phyloP scores from a whole-genome alignment of 2,888 invertebrate genomes.

The Drosophila acutilabella region DNA sequence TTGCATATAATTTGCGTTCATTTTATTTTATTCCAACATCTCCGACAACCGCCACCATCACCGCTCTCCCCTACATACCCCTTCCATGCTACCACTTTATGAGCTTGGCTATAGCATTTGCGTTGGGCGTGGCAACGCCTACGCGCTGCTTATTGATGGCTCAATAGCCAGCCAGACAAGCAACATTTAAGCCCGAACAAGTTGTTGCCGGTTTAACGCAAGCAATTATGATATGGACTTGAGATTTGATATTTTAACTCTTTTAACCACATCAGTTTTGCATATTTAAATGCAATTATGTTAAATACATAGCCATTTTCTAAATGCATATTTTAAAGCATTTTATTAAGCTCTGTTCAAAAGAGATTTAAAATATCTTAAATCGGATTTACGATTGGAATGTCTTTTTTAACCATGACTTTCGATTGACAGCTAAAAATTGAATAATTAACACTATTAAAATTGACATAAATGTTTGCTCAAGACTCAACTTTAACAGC shows the following conservation, averaged over 20 bases:
- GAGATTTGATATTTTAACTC: not conserved
- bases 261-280: not conserved
- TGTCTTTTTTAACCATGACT: too few species aligned
- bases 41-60: not conserved
- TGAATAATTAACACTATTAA: too few species aligned
- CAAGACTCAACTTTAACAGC: not conserved
- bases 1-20: slow-evolving; percentile 84
- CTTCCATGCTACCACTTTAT: slow-evolving; percentile 35
- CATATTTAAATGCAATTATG: too few species aligned
- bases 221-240: slow-evolving; percentile 30
- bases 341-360: too few species aligned
- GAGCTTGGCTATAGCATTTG: slow-evolving; percentile 22
- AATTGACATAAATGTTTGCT: not conserved
- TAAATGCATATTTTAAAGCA: too few species aligned
- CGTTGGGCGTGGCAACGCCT: slow-evolving; percentile 55
- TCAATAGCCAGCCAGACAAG: slow-evolving; percentile 37
- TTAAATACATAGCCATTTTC: too few species aligned
- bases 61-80: not conserved
- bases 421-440: too few species aligned
- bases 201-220: slow-evolving; percentile 37
- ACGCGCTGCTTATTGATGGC: slow-evolving; percentile 40
- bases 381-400: too few species aligned
- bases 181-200: slow-evolving; percentile 31
- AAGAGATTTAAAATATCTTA: too few species aligned
- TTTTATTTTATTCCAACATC: slow-evolving; percentile 69